Base-by-base conservation (phyloP, 2,797 vertebrate genomes). In the Astyanax mexicanus region DNA sequence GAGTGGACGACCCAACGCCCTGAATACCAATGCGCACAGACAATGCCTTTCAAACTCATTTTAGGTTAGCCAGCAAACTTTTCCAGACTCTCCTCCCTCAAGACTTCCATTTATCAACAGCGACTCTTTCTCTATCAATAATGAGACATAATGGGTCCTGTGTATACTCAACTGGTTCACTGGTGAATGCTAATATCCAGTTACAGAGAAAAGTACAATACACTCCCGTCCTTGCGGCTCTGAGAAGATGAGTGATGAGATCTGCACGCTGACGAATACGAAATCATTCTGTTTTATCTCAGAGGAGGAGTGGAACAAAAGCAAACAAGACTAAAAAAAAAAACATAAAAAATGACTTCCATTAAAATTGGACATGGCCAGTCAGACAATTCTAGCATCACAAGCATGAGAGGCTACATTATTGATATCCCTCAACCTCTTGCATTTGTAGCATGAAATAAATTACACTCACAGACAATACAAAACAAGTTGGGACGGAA, bases 401-500 rank as follows among this genome's bases (percentile, higher is more conserved):
- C 9, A 38, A 21, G 35, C 37, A 61, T 21, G 29, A 67, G 57
- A 65, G 4, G 21, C 51, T 25, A 27, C 54, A 57, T 35, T 47
- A 21, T 6, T 72, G 21, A 12, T 29, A 55, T 10, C 57, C 54
- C 58, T 21, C n/a, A n/a, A 19, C 21, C 55, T 32, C 42, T 40
- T 62, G n/a, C 35, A 19, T 62, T 69, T 32, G 40, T 35, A 72
- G 32, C 42, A 57, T 66, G 38, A 54, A 57, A 67, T 58, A 11
- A 72, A 49, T 45, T 51, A 57, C 51, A 27, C 25, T 27, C 37
- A 57, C 64, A 19, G n/a, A n/a, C n/a, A n/a, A n/a, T n/a, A n/a
- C n/a, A n/a, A n/a, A n/a, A n/a, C n/a, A n/a, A n/a, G n/a, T n/a
- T n/a, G n/a, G n/a, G n/a, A n/a, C n/a, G n/a, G n/a, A n/a, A n/a